phyloP scores from a whole-genome alignment of 2,888 invertebrate genomes.

The Caenorhabditis sp. region DNA sequence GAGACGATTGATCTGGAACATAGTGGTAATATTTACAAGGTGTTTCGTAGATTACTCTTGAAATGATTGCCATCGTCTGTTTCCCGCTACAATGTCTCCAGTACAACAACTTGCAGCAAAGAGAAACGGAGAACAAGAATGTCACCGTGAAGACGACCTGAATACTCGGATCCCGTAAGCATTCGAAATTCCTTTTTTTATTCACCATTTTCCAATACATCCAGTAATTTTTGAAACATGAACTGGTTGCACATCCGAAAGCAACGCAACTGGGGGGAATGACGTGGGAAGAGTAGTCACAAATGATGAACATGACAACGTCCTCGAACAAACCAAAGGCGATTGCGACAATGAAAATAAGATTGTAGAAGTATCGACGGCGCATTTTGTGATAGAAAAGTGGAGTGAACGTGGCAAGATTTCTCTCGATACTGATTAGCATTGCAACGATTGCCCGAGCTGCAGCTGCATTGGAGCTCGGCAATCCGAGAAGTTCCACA shows the following conservation, averaged over 20 bases:
- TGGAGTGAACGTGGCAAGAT: constrained; percentile 5
- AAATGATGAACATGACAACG: background rate
- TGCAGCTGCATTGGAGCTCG: constrained; percentile 7
- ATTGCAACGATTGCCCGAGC: background rate
- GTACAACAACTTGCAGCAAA: background rate
- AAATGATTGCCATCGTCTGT: background rate
- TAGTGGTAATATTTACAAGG: too few relatives aligned
- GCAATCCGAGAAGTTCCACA: constrained; percentile 1
- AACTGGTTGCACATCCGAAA: constrained; percentile 3
- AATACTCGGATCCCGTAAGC: too few relatives aligned
- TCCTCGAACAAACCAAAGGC: constrained; percentile 8
- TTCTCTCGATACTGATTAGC: constrained; percentile 1
- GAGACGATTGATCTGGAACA: constrained; percentile 12
- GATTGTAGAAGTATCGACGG: background rate
- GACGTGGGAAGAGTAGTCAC: background rate
- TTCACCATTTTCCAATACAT: background rate
- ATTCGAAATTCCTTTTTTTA: too few relatives aligned
- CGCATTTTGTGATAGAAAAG: constrained; percentile 1
- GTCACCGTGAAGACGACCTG: background rate
- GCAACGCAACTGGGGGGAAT: constrained; percentile 7
- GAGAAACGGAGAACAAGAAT: background rate
- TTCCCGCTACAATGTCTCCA: background rate
- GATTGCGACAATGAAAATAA: background rate
- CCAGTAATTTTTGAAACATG: constrained; percentile 22
- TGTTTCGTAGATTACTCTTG: background rate